A percentile compares a stretch with the other conserved stretches of the same genome.
phyloP scores from a whole-genome alignment of 35 echinoderm and acorn worm genomes.

The Anneissia japonica region DNA sequence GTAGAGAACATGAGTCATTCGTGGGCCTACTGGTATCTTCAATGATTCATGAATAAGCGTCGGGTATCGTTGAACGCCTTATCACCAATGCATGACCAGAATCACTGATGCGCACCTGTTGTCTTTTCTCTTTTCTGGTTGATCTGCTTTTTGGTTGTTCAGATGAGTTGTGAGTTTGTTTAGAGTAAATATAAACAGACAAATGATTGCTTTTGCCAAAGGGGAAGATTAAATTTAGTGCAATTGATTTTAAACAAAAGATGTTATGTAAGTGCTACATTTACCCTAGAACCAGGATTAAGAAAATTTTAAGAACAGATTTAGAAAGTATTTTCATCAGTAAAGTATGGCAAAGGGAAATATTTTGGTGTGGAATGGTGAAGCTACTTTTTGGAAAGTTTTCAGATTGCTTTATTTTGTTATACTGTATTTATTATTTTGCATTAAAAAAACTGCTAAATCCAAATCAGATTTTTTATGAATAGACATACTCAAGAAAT shows the following conservation, averaged over 20 bases:
- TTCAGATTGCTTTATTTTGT: too few species aligned
- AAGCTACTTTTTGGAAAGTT: too few species aligned
- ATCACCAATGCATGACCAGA: neutral
- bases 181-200: neutral
- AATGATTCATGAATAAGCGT: neutral
- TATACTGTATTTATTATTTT: too few species aligned
- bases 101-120: neutral
- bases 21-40: too few species aligned
- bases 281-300: neutral
- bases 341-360: too few species aligned
- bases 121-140: too few species aligned
- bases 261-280: neutral
- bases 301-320: neutral
- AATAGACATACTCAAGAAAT: too few species aligned
- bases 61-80: neutral
- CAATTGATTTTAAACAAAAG: neutral
- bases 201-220: neutral
- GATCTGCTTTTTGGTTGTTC: neutral
- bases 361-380: too few species aligned
- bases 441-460: too few species aligned
- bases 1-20: too few species aligned
- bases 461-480: too few species aligned
- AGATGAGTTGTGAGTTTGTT: neutral
- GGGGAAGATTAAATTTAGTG: neutral
- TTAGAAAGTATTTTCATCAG: too few species aligned